A percentile compares a stretch with the other conserved stretches of the same genome.
Evolutionary conservation across 2,113 vertebrate genomes (phyloP).

Genomic region (Cyprinodon tularosa): DNA sequence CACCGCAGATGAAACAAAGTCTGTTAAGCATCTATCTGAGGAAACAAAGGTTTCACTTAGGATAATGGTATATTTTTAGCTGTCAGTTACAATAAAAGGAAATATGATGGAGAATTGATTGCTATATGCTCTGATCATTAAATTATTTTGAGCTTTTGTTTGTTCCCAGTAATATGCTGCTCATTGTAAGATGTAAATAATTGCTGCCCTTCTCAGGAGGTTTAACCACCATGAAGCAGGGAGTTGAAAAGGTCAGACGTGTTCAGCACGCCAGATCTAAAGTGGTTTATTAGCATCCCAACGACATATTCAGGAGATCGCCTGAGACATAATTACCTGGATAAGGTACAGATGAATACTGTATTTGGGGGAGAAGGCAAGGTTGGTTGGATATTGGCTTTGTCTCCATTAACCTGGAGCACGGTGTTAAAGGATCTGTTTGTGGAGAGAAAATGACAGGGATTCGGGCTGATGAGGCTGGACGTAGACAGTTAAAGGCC

Average conservation of each 20-base stretch:
- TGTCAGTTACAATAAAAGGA: conserved; percentile 37
- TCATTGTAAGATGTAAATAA: conserved; percentile 67
- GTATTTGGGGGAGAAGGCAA: conserved; percentile 75
- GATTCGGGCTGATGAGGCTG: conserved; percentile 89
- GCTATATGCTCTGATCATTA: conserved; percentile 39
- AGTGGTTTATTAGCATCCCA: conserved; percentile 76
- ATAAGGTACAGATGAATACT: conserved; percentile 72
- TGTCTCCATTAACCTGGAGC: conserved; percentile 85
- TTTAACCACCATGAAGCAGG: conserved; percentile 55
- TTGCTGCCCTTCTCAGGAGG: conserved; percentile 59
- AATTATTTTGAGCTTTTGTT: conserved; percentile 46
- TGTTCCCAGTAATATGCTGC: conserved; percentile 34
- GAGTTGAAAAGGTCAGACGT: conserved; percentile 78
- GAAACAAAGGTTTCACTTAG: conserved; percentile 24
- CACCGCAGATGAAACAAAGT: conserved; percentile 57
- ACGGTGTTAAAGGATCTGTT: conserved; percentile 89
- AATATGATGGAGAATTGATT: conserved; percentile 37
- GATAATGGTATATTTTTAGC: conserved; percentile 22
- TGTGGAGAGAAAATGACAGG: conserved; percentile 91
- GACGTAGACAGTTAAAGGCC: conserved; percentile 91
- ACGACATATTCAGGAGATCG: conserved; percentile 74
- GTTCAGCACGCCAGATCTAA: conserved; percentile 63
- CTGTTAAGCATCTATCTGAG: conserved; percentile 42
- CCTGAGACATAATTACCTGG: conserved; percentile 71
- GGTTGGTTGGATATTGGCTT: conserved; percentile 75